These are phyloP conservation scores for Borostomias antarcticus DNA, from an alignment of 2,797 vertebrate species.

Conservation along the genomic window DNA sequence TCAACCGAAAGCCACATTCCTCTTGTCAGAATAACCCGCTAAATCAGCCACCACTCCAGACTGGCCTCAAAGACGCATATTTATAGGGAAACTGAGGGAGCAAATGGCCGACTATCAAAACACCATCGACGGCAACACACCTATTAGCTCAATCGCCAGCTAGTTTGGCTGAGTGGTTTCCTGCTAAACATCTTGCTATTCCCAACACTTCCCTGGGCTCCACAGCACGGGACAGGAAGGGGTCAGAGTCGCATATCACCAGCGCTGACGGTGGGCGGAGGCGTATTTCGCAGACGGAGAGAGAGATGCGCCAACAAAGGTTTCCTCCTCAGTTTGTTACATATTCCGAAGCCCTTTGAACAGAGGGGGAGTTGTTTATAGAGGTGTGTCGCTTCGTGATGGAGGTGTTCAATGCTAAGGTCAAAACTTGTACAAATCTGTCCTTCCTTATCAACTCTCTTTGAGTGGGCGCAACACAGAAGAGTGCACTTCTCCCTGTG, in stretches of 20 bases:
- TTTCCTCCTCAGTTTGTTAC: no score
- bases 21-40: conserved; percentile 3
- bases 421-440: conserved; percentile 5
- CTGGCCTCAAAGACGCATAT: conserved; percentile 26
- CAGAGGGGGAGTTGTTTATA: no score
- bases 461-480: conserved; percentile 69
- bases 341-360: no score
- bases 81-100: conserved; percentile 22
- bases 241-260: not conserved
- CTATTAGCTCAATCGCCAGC: conserved; percentile 38
- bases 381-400: not conserved
- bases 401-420: not conserved
- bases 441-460: conserved; percentile 47
- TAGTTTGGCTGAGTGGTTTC: conserved; percentile 37
- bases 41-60: conserved; percentile 38
- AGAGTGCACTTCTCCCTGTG: conserved; percentile 63
- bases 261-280: no score
- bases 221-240: not conserved
- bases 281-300: no score
- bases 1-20: conserved; percentile 34
- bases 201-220: not conserved
- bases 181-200: conserved; percentile 27
- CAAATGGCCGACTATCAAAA: conserved; percentile 31
- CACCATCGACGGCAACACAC: conserved; percentile 25
- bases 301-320: no score